Conservation (phyloP, 2,797 vertebrate genomes). For the Enteromius treurensis region DNA sequence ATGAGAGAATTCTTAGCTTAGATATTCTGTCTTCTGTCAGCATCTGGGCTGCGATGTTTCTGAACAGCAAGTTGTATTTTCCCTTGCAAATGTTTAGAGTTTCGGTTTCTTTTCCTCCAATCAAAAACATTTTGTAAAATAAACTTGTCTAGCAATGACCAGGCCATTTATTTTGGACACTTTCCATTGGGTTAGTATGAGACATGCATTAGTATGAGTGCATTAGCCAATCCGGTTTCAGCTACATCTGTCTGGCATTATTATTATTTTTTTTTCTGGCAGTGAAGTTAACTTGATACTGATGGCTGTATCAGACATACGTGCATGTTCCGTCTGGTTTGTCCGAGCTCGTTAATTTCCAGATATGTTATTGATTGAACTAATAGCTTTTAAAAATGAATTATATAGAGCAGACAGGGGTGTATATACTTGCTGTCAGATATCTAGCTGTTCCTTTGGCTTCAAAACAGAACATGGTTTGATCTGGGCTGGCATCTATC, state of each 20-base stretch:
- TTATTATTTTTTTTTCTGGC: conserved; percentile 24
- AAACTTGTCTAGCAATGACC: conserved; percentile 44
- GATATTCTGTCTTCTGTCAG: conserved; percentile 69
- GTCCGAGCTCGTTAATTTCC: background rate
- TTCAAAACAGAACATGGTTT: background rate
- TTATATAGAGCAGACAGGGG: background rate
- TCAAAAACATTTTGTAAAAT: conserved; percentile 45
- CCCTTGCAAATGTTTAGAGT: conserved; percentile 54
- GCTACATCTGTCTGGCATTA: conserved; percentile 54
- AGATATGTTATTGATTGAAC: background rate
- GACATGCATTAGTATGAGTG: conserved; percentile 27
- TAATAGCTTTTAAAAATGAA: conserved; percentile 7
- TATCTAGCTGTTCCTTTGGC: background rate
- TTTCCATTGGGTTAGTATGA: conserved; percentile 40
- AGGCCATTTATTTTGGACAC: conserved; percentile 62
- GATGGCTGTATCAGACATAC: background rate
- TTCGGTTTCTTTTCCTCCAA: conserved; percentile 37
- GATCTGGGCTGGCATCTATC: background rate
- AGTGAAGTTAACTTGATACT: conserved; percentile 1
- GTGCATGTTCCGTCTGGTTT: background rate
- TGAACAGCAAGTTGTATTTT: conserved; percentile 44
- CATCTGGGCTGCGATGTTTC: conserved; percentile 54
- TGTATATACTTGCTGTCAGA: background rate
- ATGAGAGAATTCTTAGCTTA: background rate
- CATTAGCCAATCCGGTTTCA: conserved; percentile 50